phyloP scores from a whole-genome alignment of 2,797 vertebrate genomes.

The Chloroceryle inda region DNA sequence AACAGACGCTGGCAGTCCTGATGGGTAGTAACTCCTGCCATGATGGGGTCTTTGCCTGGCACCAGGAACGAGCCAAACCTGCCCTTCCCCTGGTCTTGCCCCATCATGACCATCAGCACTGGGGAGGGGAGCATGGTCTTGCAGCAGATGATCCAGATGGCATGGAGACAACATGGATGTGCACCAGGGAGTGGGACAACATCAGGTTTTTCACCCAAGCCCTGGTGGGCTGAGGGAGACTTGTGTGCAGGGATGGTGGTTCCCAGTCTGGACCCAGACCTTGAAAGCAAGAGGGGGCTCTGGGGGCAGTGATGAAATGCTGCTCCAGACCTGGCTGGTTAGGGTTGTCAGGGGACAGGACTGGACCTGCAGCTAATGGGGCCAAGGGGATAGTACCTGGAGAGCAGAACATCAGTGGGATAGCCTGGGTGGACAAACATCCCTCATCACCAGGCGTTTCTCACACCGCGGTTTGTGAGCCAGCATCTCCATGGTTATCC shows the following conservation, averaged over 20 bases:
- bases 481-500: fast-evolving
- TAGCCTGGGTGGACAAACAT: not conserved
- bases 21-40: not conserved
- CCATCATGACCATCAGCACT: not conserved
- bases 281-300: not conserved
- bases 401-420: not conserved
- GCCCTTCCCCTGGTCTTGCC: not conserved
- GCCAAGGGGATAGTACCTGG: not conserved
- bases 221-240: not conserved
- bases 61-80: not conserved
- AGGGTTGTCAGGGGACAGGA: not conserved
- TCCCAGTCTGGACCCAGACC: not conserved
- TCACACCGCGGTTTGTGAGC: not conserved
- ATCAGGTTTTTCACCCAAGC: not conserved
- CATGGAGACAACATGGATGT: not conserved
- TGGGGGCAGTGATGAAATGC: not conserved
- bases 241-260: not conserved
- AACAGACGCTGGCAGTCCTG: not conserved
- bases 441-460: not conserved
- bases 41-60: not conserved
- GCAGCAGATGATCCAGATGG: not conserved
- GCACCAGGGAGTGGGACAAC: not conserved
- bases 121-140: not conserved
- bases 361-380: not conserved
- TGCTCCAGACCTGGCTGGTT: not conserved